phyloP scores from a whole-genome alignment of 2,113 vertebrate genomes.

The Plestiodon gilberti region DNA sequence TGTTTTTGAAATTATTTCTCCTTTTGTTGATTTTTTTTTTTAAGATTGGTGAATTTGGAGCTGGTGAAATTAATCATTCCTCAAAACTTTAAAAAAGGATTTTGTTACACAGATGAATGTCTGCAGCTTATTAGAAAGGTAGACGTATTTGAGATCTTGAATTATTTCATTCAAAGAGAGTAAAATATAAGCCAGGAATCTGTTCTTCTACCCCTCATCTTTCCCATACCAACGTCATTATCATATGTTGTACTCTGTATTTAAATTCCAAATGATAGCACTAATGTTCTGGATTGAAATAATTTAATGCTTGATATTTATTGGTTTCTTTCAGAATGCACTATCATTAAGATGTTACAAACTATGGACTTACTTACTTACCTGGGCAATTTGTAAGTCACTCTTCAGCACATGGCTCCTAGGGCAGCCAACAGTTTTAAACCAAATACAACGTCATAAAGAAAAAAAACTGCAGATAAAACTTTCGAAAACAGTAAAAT shows the following conservation, averaged over 20 bases:
- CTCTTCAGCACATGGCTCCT: too few species aligned
- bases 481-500: too few species aligned
- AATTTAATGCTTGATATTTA: neutral
- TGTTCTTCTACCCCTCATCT: neutral
- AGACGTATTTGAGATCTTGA: neutral
- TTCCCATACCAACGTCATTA: neutral
- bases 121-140: constrained; percentile 44
- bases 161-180: constrained; percentile 21
- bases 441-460: too few species aligned
- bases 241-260: neutral
- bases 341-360: neutral
- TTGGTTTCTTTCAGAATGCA: neutral
- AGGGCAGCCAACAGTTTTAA: too few species aligned
- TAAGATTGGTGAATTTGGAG: constrained; percentile 39
- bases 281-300: constrained; percentile 11
- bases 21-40: constrained; percentile 52
- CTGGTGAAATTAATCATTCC: constrained; percentile 56
- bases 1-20: constrained; percentile 59
- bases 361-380: neutral
- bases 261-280: neutral
- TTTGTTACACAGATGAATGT: constrained; percentile 45
- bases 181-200: constrained; percentile 23
- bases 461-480: too few species aligned
- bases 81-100: constrained; percentile 21
- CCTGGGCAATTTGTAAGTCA: too few species aligned